These are phyloP conservation scores for Rhabdomys dilectus DNA, from an alignment of 2,113 vertebrate species.

Conservation along the genomic window DNA sequence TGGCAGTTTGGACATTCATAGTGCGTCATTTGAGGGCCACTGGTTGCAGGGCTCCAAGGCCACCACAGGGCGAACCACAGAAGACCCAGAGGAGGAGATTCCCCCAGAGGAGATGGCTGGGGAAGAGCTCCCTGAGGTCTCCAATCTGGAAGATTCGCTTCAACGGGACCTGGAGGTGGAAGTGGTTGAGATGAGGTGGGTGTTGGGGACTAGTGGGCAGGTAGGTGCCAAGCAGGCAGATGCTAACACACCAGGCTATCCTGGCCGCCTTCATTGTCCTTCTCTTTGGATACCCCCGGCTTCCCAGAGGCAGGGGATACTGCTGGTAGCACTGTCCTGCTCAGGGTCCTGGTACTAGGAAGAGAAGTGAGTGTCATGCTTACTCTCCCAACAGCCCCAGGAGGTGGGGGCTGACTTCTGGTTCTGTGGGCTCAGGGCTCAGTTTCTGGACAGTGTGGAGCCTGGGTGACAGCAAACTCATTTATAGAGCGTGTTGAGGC, in stretches of 20 bases:
- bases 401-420: accelerated
- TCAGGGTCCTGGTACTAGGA: too few relatives aligned
- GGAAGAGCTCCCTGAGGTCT: accelerated
- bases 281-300: background rate
- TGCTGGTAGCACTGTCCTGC: background rate
- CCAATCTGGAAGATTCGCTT: background rate
- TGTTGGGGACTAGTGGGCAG: accelerated
- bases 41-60: background rate
- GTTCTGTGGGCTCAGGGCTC: background rate
- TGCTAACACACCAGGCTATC: background rate
- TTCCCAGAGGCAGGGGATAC: background rate
- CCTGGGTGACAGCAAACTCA: background rate
- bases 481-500: background rate
- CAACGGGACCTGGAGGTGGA: background rate
- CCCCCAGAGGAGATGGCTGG: background rate
- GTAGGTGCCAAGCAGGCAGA: background rate
- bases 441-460: background rate
- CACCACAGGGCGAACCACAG: accelerated
- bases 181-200: slow-evolving; percentile 59
- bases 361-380: background rate
- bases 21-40: accelerated
- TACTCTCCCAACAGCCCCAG: accelerated
- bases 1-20: accelerated
- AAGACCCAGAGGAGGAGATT: background rate
- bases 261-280: background rate